Conservation (phyloP, 2,888 invertebrate genomes). For the Auanema sp. region DNA sequence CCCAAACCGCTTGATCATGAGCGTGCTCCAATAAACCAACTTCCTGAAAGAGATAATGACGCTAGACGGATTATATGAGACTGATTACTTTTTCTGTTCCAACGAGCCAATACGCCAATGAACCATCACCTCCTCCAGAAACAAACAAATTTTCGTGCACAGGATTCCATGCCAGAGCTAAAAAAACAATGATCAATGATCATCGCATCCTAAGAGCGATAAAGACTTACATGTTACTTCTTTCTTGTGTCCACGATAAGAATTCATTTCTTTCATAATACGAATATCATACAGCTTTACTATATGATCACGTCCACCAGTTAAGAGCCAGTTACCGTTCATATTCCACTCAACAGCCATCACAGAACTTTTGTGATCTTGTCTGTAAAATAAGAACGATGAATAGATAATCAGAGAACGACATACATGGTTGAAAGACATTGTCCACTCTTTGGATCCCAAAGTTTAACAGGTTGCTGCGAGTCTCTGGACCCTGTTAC, state of each 20-base stretch:
- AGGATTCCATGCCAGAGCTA: slow-evolving; percentile 88
- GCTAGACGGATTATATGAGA: too few species aligned
- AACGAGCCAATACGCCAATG: slow-evolving; percentile 97
- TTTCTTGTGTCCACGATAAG: slow-evolving; percentile 97
- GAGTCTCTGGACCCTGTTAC: slow-evolving; percentile 99
- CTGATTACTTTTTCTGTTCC: slow-evolving; percentile 82
- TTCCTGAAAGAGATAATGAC: too few species aligned
- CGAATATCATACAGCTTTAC: slow-evolving; percentile 95
- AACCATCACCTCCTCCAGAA: slow-evolving; percentile 97
- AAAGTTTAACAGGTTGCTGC: slow-evolving; percentile 97
- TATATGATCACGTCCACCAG: slow-evolving; percentile 66
- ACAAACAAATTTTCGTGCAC: slow-evolving; percentile 94
- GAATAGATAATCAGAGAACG: slow-evolving; percentile 9
- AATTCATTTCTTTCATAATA: slow-evolving; percentile 91
- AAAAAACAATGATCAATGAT: slow-evolving; percentile 12
- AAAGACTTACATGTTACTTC: slow-evolving; percentile 75
- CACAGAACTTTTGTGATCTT: slow-evolving; percentile 98
- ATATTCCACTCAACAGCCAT: slow-evolving; percentile 99
- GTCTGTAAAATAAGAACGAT: slow-evolving; percentile 69
- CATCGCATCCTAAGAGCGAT: too few species aligned
- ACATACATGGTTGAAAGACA: slow-evolving; percentile 88
- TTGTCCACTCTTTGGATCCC: slow-evolving; percentile 96
- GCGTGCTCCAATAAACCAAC: slow-evolving; percentile 97
- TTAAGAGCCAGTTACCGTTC: slow-evolving; percentile 91
- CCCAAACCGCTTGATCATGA: slow-evolving; percentile 90